Base-by-base conservation (phyloP, 1,140 invertebrate species). In the Amyelois transitella region DNA sequence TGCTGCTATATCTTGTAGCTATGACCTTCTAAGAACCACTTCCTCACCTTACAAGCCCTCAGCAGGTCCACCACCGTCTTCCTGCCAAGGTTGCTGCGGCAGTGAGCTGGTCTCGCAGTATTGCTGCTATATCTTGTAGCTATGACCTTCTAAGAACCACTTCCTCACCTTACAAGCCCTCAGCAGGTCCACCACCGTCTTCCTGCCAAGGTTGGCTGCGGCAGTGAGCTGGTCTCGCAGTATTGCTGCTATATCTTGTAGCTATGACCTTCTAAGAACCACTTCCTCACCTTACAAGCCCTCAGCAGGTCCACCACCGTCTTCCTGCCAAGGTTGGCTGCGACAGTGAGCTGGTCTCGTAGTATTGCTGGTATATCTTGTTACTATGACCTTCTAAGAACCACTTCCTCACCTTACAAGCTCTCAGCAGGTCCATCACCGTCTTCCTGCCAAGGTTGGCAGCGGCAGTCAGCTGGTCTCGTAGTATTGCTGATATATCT, bases 31-130 rank as follows among this genome's bases (percentile, higher is more conserved):
- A n/a, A n/a, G n/a, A n/a, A n/a, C n/a, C n/a, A n/a, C n/a, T n/a
- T n/a, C n/a, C n/a, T n/a, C n/a, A n/a, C 92, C 84, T 97, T 97
- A 83, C 95, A 96, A 1, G 96, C 94, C 8, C 92, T 90, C 6
- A 99, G 88, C 91, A 99, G 94, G 80, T 99, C 98, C 28, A 95
- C 95, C 45, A 99, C 97, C 10, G 97, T 95, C 82, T 97, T 97
- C 43, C 98, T 89, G 4, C 98, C 97, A 87, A 98, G 93, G 86
- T 99, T 99, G 98, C 97, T 2, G 98, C 97, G 3, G 96, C 95
- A n/a, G 99, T 99, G 45, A 99, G 94, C 79, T 99, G 97, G 69
- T 99, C 96, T 85, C 99, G 98, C 67, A n/a, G n/a, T n/a, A n/a
- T n/a, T n/a, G n/a, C n/a, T n/a, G n/a, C n/a, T n/a, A n/a, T n/a